Evolutionary conservation across 2,797 vertebrate species (phyloP).

Genomic region (Anabas testudineus): DNA sequence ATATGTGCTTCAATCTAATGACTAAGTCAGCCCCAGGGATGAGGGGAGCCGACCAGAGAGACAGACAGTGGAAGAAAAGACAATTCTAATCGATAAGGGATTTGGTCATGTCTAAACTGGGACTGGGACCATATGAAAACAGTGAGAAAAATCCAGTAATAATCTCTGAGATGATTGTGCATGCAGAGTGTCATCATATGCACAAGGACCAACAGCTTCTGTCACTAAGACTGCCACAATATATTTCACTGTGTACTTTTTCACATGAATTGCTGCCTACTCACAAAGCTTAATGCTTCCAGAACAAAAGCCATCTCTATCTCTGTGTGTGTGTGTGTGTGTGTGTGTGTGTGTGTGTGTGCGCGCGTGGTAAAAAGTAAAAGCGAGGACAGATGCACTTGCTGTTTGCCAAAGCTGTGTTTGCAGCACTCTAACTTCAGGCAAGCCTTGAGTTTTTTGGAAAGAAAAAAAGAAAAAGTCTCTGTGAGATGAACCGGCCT

Average conservation of each 20-base stretch:
- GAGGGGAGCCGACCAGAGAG: conserved; percentile 23
- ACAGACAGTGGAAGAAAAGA: conserved; percentile 37
- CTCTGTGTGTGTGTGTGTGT: not conserved
- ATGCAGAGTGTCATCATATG: conserved; percentile 14
- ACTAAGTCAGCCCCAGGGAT: conserved; percentile 60
- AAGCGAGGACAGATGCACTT: conserved; percentile 72
- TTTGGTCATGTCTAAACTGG: conserved; percentile 55
- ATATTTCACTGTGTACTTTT: conserved; percentile 63
- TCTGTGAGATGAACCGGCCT: conserved; percentile 13
- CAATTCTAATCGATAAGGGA: conserved; percentile 61
- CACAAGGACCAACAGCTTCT: conserved; percentile 21
- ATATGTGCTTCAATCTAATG: conserved; percentile 72
- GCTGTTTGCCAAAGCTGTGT: conserved; percentile 61
- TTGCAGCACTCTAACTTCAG: conserved; percentile 57
- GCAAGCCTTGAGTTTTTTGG: conserved; percentile 51
- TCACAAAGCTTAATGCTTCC: conserved; percentile 65
- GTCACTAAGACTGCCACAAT: conserved; percentile 40
- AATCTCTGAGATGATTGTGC: conserved; percentile 30
- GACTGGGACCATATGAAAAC: conserved; percentile 44
- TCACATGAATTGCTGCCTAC: conserved; percentile 71
- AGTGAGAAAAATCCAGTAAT: conserved; percentile 25
- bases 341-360: conserved; percentile 17
- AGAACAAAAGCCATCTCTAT: conserved; percentile 71
- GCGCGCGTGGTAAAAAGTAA: conserved; percentile 54
- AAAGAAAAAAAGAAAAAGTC: not conserved